Conservation (phyloP, 2,797 vertebrate species). For the Botia kubotai region DNA sequence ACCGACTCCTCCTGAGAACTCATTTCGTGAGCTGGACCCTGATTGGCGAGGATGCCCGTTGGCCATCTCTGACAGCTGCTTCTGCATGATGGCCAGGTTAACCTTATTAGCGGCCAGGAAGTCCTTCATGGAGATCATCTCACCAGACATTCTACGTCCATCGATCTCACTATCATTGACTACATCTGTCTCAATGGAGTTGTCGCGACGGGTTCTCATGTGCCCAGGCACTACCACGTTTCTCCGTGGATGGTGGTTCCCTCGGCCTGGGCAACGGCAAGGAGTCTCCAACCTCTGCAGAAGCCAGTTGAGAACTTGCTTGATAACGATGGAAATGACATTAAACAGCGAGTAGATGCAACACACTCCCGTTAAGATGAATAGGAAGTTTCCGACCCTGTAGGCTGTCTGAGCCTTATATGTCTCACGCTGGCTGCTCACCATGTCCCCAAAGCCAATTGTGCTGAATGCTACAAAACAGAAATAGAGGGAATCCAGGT, state of each 20-base stretch:
- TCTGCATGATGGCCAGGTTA: constrained; percentile 93
- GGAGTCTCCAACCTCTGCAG: constrained; percentile 81
- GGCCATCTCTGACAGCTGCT: constrained; percentile 91
- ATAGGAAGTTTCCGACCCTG: constrained; percentile 89
- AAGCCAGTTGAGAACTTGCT: constrained; percentile 95
- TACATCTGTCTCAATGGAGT: constrained; percentile 87
- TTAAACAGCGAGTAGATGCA: constrained; percentile 98
- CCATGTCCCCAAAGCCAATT: constrained; percentile 95
- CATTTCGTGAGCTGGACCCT: constrained; percentile 77
- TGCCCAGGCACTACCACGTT: constrained; percentile 87
- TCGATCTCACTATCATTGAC: constrained; percentile 89
- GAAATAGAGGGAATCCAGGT: constrained; percentile 94
- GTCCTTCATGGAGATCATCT: constrained; percentile 96
- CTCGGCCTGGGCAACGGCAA: constrained; percentile 76
- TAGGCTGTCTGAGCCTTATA: constrained; percentile 87
- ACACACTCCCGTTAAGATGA: constrained; percentile 94
- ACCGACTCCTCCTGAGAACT: constrained; percentile 91
- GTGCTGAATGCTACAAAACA: constrained; percentile 98
- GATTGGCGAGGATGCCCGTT: constrained; percentile 85
- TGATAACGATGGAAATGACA: constrained; percentile 95
- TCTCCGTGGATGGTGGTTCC: constrained; percentile 76
- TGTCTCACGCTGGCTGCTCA: constrained; percentile 87
- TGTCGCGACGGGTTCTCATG: constrained; percentile 75
- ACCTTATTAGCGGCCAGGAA: constrained; percentile 92
- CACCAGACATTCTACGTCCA: constrained; percentile 89